These are phyloP conservation scores for Drosophila persimilis DNA, from an alignment of 1,140 invertebrate genomes.

Conservation along the genomic window DNA sequence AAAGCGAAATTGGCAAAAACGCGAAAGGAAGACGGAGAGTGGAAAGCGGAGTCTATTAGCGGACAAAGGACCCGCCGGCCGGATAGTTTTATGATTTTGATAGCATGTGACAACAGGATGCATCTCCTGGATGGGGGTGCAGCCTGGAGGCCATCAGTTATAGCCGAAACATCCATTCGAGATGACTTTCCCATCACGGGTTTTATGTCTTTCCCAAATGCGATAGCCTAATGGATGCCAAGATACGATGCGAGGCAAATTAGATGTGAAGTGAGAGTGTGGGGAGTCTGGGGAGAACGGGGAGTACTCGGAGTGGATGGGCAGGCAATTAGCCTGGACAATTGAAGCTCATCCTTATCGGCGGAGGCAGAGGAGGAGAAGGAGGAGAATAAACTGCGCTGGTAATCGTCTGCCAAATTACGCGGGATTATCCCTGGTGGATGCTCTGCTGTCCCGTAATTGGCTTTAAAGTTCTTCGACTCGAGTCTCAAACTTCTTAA, in stretches of 20 bases:
- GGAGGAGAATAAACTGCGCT: constrained; percentile 12
- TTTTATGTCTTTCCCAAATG: constrained; percentile 38
- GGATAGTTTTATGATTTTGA: constrained; percentile 81
- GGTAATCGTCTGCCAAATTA: constrained; percentile 30
- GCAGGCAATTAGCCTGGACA: constrained; percentile 38
- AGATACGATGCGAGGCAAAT: constrained; percentile 48
- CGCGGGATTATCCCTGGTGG: constrained; percentile 28
- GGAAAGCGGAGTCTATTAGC: constrained; percentile 63
- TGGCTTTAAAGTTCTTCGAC: constrained; percentile 60
- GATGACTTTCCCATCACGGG: constrained; percentile 23
- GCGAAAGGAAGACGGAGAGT: constrained; percentile 42
- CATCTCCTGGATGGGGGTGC: constrained; percentile 31
- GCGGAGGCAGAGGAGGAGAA: too few species aligned
- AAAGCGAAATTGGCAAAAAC: constrained; percentile 69
- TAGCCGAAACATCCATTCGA: constrained; percentile 13
- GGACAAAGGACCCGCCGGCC: constrained; percentile 63
- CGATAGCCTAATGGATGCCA: constrained; percentile 65
- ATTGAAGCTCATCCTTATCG: constrained; percentile 24
- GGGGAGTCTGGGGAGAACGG: not conserved
- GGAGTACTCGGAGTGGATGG: not conserved
- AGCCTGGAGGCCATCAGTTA: constrained; percentile 44
- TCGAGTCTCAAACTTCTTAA: constrained; percentile 17
- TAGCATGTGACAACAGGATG: constrained; percentile 69
- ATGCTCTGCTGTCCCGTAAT: constrained; percentile 39
- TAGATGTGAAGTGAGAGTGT: constrained; percentile 43